Evolutionary conservation across 1,140 invertebrate species (phyloP), one percentile per base, ranked within the genome.

Genomic region (Apis cerana): DNA sequence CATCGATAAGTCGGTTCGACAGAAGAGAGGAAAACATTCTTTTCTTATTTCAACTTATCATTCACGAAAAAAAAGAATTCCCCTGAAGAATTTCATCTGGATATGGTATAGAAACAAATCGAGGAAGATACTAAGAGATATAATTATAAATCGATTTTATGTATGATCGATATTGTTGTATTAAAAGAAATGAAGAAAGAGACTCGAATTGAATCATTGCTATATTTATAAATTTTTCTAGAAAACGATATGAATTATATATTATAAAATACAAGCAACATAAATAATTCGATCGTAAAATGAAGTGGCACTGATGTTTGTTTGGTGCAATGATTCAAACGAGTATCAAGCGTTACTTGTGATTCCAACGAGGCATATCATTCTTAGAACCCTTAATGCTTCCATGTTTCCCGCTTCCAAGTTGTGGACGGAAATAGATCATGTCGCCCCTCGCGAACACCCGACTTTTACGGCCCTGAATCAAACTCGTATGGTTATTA

Each of bases 1-100:
- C 75, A 72, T 76, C 86, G 90, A 91, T 91, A 91, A 91, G 78
- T 76, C 56, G n/a, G 67, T 21, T 59, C 80, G 90, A 91, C 90
- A 90, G 84, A 59, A 21, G 48, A 11, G 33, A 52, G 27, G 8
- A 43, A 61, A 23, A 72, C 43, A 65, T 50, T 43, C 21, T 27
- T 58, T 9, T 75, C 64, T n/a, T 27, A 13, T 17, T 33, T 15
- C n/a, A 59, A 58, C 1, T 65, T 50, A 70, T 67, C 61, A 43
- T 27, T 58, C n/a, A 9, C 13, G 33, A 33, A 67, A 54, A 65
- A 74, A 17, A 12, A 11, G 27, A 27, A 19, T 21, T 43, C 17
- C 23, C 33, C 58, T 17, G 27, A 27, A 27, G 27, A 27, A 15
- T 75, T 48, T 15, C 58, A 23, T 64, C 19, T 52, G 33, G 11